A percentile compares a stretch with the other conserved stretches of the same genome.
These are phyloP conservation scores for Latrodectus elegans DNA, from an alignment of 2,888 invertebrate species.

Conservation along the genomic window DNA sequence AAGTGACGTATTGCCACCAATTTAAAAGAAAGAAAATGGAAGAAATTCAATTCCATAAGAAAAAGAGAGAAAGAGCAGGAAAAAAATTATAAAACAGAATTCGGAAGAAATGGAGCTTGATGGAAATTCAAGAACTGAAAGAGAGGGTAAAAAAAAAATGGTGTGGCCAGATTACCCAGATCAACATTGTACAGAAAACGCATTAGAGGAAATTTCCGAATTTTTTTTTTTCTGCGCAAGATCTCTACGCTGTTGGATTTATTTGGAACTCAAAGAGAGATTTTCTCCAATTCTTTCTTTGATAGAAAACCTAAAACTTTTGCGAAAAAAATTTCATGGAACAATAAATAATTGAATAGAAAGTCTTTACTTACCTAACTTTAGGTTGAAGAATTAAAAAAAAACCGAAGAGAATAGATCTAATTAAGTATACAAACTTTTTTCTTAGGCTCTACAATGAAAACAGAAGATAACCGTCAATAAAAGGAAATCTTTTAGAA, in stretches of 20 bases:
- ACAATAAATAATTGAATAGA: conserved; percentile 19
- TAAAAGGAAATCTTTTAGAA: too few species aligned
- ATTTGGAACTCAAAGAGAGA: conserved; percentile 19
- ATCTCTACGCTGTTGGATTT: conserved; percentile 21
- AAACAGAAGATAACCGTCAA: too few species aligned
- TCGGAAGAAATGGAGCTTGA: conserved; percentile 39
- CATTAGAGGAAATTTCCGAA: conserved; percentile 15
- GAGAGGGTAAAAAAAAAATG: conserved; percentile 6
- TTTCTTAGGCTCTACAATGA: background rate
- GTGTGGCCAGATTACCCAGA: conserved; percentile 35
- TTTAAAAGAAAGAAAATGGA: conserved; percentile 8
- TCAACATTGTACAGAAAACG: conserved; percentile 35
- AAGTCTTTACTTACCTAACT: background rate
- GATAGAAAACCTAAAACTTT: conserved; percentile 34
- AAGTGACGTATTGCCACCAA: conserved; percentile 50
- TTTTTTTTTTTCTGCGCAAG: conserved; percentile 3
- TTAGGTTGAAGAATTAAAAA: conserved; percentile 3
- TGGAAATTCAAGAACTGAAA: conserved; percentile 24
- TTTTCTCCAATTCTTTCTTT: conserved; percentile 16
- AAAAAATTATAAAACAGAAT: conserved; percentile 19
- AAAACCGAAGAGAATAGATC: conserved; percentile 17
- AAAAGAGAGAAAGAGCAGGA: conserved; percentile 4
- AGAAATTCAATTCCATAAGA: conserved; percentile 2
- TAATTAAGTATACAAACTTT: conserved; percentile 24
- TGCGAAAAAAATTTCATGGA: background rate